phyloP scores from a whole-genome alignment of 2,888 invertebrate genomes.

The Erebia ligea region DNA sequence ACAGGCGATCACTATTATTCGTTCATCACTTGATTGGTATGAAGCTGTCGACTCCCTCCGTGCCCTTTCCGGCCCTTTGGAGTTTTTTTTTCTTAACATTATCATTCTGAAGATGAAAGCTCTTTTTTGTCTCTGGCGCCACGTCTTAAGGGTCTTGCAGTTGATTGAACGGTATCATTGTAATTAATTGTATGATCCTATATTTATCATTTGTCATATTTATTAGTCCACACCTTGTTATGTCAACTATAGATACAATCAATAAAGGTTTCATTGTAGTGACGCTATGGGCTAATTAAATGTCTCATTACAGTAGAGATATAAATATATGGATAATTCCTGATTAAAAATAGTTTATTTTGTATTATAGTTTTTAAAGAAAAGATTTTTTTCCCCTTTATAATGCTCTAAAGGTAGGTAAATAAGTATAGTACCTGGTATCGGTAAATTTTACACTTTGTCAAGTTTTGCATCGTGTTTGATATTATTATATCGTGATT shows the following conservation, averaged over 20 bases:
- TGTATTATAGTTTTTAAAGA: no score
- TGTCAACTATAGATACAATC: slow-evolving; percentile 14
- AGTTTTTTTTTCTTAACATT: slow-evolving; percentile 60
- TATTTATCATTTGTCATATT: slow-evolving; percentile 35
- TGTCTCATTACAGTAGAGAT: not conserved
- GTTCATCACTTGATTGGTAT: slow-evolving; percentile 49
- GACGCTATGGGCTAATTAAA: not conserved
- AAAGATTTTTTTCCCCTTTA: no score
- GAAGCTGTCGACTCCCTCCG: slow-evolving; percentile 47
- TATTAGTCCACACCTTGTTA: slow-evolving; percentile 35
- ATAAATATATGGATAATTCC: no score
- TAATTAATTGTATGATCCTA: slow-evolving; percentile 47
- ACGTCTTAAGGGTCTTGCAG: slow-evolving; percentile 45
- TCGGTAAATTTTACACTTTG: no score
- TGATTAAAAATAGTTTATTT: no score
- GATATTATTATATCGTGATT: no score
- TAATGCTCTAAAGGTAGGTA: no score
- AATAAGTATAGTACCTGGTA: no score
- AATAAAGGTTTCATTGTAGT: not conserved
- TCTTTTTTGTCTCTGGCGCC: slow-evolving; percentile 65
- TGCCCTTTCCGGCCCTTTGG: slow-evolving; percentile 63
- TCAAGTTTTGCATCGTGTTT: no score
- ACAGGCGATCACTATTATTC: slow-evolving; percentile 41
- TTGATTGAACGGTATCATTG: slow-evolving; percentile 65
- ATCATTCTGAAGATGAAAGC: slow-evolving; percentile 67